Percentiles rank a stretch among this genome's conserved stretches.
Conservation (phyloP, 2,797 vertebrate genomes). For the Acrossocheilus fasciatus region DNA sequence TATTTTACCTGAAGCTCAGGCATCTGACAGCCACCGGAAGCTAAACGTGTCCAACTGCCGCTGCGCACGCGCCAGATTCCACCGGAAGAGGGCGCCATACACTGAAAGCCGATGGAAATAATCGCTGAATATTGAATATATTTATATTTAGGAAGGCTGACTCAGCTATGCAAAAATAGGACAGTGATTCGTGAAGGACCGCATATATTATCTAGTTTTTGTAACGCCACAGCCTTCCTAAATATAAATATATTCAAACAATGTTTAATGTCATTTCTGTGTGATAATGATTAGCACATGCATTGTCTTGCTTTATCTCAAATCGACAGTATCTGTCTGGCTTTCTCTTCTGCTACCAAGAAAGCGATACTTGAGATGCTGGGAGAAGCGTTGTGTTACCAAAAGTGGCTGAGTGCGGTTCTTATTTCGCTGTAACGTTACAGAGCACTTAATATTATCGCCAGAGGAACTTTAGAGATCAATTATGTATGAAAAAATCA, state of each 20-base stretch:
- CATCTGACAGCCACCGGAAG: constrained; percentile 46
- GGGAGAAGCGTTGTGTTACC: not conserved
- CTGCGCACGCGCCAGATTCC: not conserved
- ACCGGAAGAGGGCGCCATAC: not conserved
- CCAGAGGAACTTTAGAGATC: not conserved
- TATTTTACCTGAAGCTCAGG: constrained; percentile 28
- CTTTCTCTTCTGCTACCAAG: not conserved
- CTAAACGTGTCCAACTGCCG: constrained; percentile 10
- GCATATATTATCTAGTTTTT: not conserved
- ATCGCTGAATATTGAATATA: not conserved
- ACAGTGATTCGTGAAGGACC: not conserved
- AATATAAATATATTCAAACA: not conserved
- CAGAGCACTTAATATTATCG: not conserved
- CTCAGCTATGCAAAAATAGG: no score
- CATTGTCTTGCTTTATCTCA: not conserved
- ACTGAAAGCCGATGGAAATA: not conserved
- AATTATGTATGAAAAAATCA: constrained; percentile 10
- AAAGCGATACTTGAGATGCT: not conserved
- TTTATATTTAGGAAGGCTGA: not conserved
- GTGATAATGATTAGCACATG: not conserved
- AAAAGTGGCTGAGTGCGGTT: not conserved
- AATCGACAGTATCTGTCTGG: not conserved
- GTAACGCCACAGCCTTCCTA: not conserved
- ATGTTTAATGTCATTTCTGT: not conserved
- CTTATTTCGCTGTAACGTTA: not conserved